Conservation (phyloP, 1,140 invertebrate species). For the Colletes gigas region DNA sequence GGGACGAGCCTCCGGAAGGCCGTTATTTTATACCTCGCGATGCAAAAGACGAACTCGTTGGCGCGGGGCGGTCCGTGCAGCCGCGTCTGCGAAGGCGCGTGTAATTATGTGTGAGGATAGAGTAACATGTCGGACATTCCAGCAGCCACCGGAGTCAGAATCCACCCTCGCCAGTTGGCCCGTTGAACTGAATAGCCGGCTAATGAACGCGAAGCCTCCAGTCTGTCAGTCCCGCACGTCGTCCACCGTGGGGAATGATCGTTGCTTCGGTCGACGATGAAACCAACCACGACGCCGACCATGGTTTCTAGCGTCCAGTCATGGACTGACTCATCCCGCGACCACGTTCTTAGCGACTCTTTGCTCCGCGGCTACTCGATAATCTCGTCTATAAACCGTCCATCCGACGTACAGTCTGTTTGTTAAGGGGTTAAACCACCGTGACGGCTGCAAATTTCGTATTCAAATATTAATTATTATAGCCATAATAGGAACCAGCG, state of each 20-base stretch:
- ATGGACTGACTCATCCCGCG: slow-evolving; percentile 44
- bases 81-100: slow-evolving; percentile 71
- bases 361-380: background rate
- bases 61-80: slow-evolving; percentile 2
- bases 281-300: slow-evolving; percentile 53
- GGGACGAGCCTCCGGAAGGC: background rate
- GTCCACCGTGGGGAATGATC: slow-evolving; percentile 60
- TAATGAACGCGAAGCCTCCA: slow-evolving; percentile 78
- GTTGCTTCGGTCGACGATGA: slow-evolving; percentile 58
- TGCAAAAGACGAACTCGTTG: slow-evolving; percentile 13
- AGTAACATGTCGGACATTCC: slow-evolving; percentile 78
- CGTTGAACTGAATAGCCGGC: slow-evolving; percentile 79
- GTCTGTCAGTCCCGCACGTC: slow-evolving; percentile 64
- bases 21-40: slow-evolving; percentile 16
- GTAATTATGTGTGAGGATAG: slow-evolving; percentile 76
- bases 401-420: no score
- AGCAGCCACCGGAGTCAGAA: slow-evolving; percentile 76
- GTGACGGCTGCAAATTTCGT: no score
- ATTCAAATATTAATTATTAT: no score
- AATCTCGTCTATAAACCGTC: background rate
- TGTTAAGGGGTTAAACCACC: no score
- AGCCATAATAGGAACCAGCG: no score
- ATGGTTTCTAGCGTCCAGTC: slow-evolving; percentile 34
- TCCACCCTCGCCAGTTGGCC: slow-evolving; percentile 78
- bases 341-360: background rate